Evolutionary conservation across 2,113 vertebrate species (phyloP), one percentile per base, ranked within the genome.

Genomic region (Gobio gobio): DNA sequence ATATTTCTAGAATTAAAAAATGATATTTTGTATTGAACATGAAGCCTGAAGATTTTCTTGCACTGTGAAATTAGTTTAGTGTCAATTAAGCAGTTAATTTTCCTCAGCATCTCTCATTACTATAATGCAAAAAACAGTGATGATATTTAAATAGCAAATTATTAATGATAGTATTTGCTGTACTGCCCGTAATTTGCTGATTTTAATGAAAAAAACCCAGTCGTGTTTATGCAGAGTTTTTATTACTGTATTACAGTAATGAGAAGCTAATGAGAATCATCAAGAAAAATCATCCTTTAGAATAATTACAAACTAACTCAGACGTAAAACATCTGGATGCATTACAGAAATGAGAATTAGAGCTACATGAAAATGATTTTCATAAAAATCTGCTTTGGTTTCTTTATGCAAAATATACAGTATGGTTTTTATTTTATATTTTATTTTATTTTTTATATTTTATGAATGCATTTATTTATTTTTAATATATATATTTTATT

Each of bases 191-290:
- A 24, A 73, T 73, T n/a, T n/a, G 68, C 40, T 45, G 40, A 3
- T 13, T n/a, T 45, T 72, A 45, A 72, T 45, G 3, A n/a, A 72
- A 13, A 72, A 45, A 72, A 40, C 20, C 20, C 16, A 13, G 20
- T 45, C 45, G 68, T 72, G 68, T 72, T 72, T 47, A 2, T 1
- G 40, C 70, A 14, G 70, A 22, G 40, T 22, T 36, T 36, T 4
- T 18, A n/a, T 73, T 45, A 47, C 70, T 47, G 68, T 43, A n/a
- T 24, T 73, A 73, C 70, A 45, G 70, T 73, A 6, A 14, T 73
- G 70, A 73, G 70, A n/a, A 45, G 24, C 70, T n/a, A 73, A 73
- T 45, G 40, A 73, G 36, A 47, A 73, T 5, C 40, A n/a, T 73
- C 22, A n/a, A 72, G 40, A 45, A 45, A 72, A 72, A 70, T 22